phyloP scores from a whole-genome alignment of 2,113 vertebrate species.

The Heliornis fulica region DNA sequence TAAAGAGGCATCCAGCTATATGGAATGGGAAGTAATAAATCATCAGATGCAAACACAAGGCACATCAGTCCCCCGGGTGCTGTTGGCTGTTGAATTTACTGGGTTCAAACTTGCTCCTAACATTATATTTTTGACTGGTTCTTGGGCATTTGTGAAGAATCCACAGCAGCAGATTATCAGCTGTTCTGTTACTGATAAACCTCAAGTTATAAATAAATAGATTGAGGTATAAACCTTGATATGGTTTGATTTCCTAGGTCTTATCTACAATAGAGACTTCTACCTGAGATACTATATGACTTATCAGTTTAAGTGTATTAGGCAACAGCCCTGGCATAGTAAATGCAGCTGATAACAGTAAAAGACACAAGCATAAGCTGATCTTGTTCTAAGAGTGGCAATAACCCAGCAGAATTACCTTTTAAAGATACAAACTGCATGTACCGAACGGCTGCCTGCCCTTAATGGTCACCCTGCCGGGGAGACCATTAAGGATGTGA shows the following conservation, averaged over 20 bases:
- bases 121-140: background rate
- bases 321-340: background rate
- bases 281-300: background rate
- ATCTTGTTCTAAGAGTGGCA: background rate
- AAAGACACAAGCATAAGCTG: background rate
- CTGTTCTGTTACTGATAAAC: background rate
- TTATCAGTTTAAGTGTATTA: conserved; percentile 2
- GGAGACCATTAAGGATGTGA: background rate
- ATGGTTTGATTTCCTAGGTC: background rate
- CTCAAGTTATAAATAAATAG: background rate
- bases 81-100: background rate
- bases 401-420: background rate
- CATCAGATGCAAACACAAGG: background rate
- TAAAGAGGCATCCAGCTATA: background rate
- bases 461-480: background rate
- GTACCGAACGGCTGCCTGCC: background rate
- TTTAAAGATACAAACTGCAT: background rate
- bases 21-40: background rate
- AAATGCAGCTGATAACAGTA: background rate
- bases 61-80: background rate
- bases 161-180: background rate
- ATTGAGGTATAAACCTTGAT: background rate
- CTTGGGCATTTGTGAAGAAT: background rate
- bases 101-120: background rate
- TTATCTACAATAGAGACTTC: conserved; percentile 13